Conservation (phyloP, 1,140 invertebrate genomes). For the Drosophila tropicalis region DNA sequence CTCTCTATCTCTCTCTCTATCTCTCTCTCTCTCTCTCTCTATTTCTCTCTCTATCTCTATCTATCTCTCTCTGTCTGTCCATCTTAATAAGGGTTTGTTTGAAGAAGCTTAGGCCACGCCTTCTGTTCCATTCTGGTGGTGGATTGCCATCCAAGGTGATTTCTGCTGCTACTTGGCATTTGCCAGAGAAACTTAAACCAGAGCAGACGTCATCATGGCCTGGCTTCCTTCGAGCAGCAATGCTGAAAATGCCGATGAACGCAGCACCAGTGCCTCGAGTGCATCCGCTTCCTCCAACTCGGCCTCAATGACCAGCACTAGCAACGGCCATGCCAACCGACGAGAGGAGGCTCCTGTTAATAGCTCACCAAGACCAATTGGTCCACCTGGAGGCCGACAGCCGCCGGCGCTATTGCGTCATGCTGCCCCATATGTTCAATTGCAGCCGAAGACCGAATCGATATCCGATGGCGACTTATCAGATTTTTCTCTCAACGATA, state of each 20-base stretch:
- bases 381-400: conserved; percentile 22
- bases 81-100: neutral
- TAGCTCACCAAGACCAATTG: conserved; percentile 27
- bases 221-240: conserved; percentile 66
- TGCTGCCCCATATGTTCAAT: conserved; percentile 56
- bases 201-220: conserved; percentile 42
- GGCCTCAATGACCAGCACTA: neutral
- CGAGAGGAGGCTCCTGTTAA: conserved; percentile 24
- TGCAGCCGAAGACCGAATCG: conserved; percentile 74
- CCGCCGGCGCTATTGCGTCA: conserved; percentile 64
- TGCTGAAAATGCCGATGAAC: conserved; percentile 64
- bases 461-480: conserved; percentile 78
- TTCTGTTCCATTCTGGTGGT: conserved; percentile 5
- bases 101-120: conserved; percentile 28
- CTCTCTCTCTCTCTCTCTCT: neutral
- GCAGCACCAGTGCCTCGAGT: conserved; percentile 54
- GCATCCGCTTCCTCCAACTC: conserved; percentile 33
- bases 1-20: neutral
- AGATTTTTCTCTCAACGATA: conserved; percentile 80
- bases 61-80: neutral
- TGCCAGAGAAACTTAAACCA: too few relatives aligned
- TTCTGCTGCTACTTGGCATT: too few relatives aligned
- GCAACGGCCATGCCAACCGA: neutral
- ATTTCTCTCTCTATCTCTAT: neutral
- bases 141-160: too few relatives aligned